Base-by-base conservation (phyloP, 1,140 invertebrate species). In the Cyclargus thomasi region DNA sequence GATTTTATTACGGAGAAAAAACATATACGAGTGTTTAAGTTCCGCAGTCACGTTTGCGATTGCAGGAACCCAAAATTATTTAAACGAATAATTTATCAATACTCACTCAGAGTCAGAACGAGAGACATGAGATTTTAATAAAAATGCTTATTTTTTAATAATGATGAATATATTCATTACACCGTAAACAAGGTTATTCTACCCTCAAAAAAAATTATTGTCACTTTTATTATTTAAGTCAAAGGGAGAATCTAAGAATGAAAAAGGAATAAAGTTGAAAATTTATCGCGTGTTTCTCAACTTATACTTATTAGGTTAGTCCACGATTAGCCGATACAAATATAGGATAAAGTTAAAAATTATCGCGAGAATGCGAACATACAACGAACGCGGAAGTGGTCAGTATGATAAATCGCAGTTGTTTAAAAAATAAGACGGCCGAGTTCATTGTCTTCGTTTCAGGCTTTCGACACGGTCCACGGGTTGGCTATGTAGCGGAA, bases 1-100 rank as follows among this genome's bases (percentile, higher is more conserved):
- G 59, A 68, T 53, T 55, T 18, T 55, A 20, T 55, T 18, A 55
- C 17, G 17, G 53, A 55, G 53, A 7, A 10, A 55, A 55, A 55
- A 10, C 53, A 55, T 7, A 55, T 4, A 18, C 16, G 16, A 16
- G 53, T 55, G 18, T 18, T 55, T 55, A 1, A 16, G 14, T 47
- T 47, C 1, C 39, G 11, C 10, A 14, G 39, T 47, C 39, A 8
- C 11, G 11, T 35, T 35, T 35, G 29, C 8, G 29, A 29, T 29
- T 4, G 29, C 29, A 29, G 29, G 5, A 29, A 29, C 29, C 29
- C 29, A 29, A 29, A 29, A 29, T 29, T 47, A 14, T 35, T 35
- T 35, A 35, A 35, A 35, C 29, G 3, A 47, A 47, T 0, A 47
- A 47, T 1, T 47, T 47, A 8, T 8, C 29, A 35, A 35, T 35